Percentiles rank a stretch among this genome's conserved stretches.
Conservation (phyloP, 2,797 vertebrate species). For the Mycteria americana region DNA sequence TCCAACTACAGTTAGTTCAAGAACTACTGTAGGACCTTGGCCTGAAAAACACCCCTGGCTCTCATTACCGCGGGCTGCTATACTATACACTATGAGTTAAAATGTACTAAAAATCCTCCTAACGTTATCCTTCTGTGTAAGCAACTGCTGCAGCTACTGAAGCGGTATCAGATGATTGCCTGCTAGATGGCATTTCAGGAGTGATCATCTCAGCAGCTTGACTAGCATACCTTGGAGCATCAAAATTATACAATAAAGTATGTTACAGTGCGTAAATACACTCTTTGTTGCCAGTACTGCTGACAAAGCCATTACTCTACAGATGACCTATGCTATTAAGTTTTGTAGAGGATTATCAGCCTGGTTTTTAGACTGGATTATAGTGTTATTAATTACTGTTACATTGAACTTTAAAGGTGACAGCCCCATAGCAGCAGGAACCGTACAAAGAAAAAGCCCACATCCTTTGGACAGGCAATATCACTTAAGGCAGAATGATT, state of each 20-base stretch:
- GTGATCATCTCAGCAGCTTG: background rate
- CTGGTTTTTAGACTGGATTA: background rate
- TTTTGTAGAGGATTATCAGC: background rate
- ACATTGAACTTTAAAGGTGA: background rate
- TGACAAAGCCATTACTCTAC: background rate
- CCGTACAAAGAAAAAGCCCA: background rate
- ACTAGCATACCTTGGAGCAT: background rate
- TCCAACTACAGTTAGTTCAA: background rate
- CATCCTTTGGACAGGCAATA: background rate
- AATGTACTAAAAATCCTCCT: background rate
- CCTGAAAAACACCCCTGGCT: background rate
- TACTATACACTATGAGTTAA: background rate
- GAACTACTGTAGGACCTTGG: background rate
- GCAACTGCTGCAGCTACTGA: background rate
- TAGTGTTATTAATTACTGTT: background rate
- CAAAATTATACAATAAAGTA: background rate
- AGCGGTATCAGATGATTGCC: background rate
- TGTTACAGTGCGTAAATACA: background rate
- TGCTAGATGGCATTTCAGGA: background rate
- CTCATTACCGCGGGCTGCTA: background rate
- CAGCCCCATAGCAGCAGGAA: background rate
- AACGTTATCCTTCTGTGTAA: background rate
- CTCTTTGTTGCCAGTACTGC: background rate
- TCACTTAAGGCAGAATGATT: background rate
- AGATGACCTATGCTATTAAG: background rate